Conservation (phyloP, 2,888 invertebrate species). For the Pammene fasciana region DNA sequence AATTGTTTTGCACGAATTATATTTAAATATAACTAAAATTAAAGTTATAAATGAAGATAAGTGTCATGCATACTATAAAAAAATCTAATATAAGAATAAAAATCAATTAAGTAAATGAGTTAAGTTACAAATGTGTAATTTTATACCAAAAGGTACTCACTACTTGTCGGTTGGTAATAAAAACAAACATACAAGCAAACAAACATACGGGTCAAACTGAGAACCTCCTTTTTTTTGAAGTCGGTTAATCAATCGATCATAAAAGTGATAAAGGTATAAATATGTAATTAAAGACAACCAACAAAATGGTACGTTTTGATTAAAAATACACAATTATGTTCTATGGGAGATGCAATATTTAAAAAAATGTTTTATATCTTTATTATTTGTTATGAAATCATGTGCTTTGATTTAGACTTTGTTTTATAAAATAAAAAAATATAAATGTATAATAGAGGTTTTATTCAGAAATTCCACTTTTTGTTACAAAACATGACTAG, state of each 20-base stretch:
- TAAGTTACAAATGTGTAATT: too few relatives aligned
- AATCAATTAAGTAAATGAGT: too few relatives aligned
- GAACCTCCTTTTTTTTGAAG: too few relatives aligned
- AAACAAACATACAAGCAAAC: too few relatives aligned
- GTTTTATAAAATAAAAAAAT: conserved; percentile 20
- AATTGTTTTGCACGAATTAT: not conserved
- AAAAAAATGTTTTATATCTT: not conserved
- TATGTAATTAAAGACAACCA: too few relatives aligned
- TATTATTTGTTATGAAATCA: conserved; percentile 20
- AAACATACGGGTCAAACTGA: too few relatives aligned
- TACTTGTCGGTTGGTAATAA: too few relatives aligned
- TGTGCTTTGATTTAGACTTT: not conserved
- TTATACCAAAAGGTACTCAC: too few relatives aligned
- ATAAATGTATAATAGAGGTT: not conserved
- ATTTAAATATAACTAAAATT: not conserved
- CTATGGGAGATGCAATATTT: conserved; percentile 18
- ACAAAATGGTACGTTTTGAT: not conserved
- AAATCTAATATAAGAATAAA: too few relatives aligned
- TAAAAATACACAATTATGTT: not conserved
- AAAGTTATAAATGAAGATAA: not conserved
- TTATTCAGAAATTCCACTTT: conserved; percentile 33
- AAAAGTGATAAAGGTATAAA: too few relatives aligned
- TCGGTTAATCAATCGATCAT: too few relatives aligned
- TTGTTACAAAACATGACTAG: conserved; percentile 52
- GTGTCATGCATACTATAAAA: too few relatives aligned